Conservation (phyloP, 1,140 invertebrate species). For the Brachionus calyciflorus region DNA sequence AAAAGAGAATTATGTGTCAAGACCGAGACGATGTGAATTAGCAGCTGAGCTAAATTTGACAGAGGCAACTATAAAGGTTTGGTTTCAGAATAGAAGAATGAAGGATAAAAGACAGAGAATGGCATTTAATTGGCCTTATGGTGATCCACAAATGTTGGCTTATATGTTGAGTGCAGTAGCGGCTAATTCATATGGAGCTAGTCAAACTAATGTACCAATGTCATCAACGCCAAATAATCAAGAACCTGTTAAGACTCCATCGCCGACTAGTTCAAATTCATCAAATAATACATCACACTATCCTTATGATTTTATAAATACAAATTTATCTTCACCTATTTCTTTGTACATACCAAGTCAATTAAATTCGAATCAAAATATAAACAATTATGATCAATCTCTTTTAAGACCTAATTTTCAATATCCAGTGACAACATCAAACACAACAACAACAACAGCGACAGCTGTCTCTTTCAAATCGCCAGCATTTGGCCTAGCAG, state of each 20-base stretch:
- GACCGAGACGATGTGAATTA: conserved; percentile 88
- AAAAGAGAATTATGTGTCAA: conserved; percentile 94
- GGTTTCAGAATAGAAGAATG: conserved; percentile 99
- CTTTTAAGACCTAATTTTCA: conserved; percentile 6
- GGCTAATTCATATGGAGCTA: background rate
- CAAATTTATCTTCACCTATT: background rate
- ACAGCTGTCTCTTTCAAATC: conserved; percentile 40
- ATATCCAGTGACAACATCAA: background rate
- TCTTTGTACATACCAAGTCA: conserved; percentile 31
- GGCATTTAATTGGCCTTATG: conserved; percentile 80
- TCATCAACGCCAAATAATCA: background rate
- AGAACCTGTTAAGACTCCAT: background rate
- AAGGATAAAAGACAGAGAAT: conserved; percentile 93
- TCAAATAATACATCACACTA: background rate
- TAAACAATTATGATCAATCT: background rate
- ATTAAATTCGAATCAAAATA: background rate
- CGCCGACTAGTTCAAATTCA: background rate
- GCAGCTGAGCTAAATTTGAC: conserved; percentile 86
- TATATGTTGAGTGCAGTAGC: conserved; percentile 45
- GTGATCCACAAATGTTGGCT: conserved; percentile 45
- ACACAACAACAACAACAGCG: background rate
- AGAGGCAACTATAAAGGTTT: conserved; percentile 98
- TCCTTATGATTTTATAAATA: background rate
- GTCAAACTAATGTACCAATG: background rate
- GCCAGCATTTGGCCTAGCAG: conserved; percentile 39